Evolutionary conservation across 1,140 invertebrate genomes (phyloP), one percentile per base, ranked within the genome.

Genomic region (Danaus melanippus): DNA sequence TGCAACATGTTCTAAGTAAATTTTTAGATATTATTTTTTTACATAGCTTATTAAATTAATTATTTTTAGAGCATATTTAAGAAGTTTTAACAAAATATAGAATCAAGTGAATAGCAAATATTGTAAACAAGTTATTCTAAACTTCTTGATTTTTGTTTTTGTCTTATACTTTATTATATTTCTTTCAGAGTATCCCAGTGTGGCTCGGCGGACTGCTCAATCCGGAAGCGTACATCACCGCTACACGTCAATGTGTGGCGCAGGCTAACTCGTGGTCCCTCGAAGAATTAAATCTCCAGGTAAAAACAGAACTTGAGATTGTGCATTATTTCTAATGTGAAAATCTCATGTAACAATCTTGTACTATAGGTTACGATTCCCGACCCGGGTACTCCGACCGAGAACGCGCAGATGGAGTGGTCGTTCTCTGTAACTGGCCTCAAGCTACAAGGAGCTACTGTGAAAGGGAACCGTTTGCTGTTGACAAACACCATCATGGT

Each of bases 191-290:
- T 71, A 92, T 97, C 60, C 93, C 93, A 5, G 95, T 99, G 42
- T 99, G 97, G 98, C 88, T 99, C 11, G 98, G 98, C 57, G 97
- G 97, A 3, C 86, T 99, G 43, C 92, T 99, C 62, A 99, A 98
- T 85, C 97, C 98, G 0, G 98, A 99, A 84, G 98, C 98, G 8
- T 99, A 99, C 79, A 97, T 99, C 49, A 99, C 98, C 0, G 98
- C 98, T 10, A 99, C 98, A 2, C 90, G 98, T 17, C 97, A 99
- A 73, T 99, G 96, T 77, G 96, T 99, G 21, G 97, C 97, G 0
- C 97, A 99, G 86, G 94, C 93, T 0, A 95, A 95, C 66, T 94
- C 93, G 60, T 96, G 94, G 94, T 93, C 98, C 0, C 88, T 99
- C 8, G 98, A 99, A 87, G 98, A 99, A 86, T 89, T 99, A 0